Conservation (phyloP, 2,797 vertebrate species). For the Australoheros facetus region DNA sequence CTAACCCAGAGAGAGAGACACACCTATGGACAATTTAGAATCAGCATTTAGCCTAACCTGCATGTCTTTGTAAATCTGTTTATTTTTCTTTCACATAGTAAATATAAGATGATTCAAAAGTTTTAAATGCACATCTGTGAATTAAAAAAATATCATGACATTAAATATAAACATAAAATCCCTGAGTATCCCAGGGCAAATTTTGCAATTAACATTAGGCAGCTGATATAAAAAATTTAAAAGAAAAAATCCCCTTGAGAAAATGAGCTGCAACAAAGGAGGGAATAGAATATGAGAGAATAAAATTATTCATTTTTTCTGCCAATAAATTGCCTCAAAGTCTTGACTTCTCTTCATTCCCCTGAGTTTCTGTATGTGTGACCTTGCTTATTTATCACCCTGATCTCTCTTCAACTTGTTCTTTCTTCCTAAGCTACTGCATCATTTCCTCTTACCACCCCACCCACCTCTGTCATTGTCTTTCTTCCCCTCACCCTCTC, state of each 20-base stretch:
- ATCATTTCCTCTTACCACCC: not conserved
- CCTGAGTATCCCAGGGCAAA: not conserved
- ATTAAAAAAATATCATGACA: not conserved
- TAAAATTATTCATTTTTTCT: not conserved
- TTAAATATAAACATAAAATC: not conserved
- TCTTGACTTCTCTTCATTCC: not conserved
- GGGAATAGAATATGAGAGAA: not conserved
- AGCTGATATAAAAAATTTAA: not conserved
- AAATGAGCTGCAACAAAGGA: not conserved
- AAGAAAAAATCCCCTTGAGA: conserved; percentile 6
- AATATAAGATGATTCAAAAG: not conserved
- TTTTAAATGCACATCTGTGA: not conserved
- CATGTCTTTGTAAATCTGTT: not conserved
- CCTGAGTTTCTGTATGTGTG: not conserved
- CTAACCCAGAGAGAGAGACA: not conserved
- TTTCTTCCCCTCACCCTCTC: conserved; percentile 25
- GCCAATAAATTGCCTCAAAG: not conserved
- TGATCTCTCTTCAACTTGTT: not conserved
- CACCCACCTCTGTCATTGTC: conserved; percentile 1
- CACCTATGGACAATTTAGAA: not conserved
- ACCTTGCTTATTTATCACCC: conserved; percentile 3
- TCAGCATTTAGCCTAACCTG: not conserved
- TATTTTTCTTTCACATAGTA: not conserved
- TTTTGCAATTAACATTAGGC: not conserved
- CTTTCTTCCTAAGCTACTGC: not conserved